phyloP scores from a whole-genome alignment of 2,797 vertebrate genomes.

The Esox masquinongy region DNA sequence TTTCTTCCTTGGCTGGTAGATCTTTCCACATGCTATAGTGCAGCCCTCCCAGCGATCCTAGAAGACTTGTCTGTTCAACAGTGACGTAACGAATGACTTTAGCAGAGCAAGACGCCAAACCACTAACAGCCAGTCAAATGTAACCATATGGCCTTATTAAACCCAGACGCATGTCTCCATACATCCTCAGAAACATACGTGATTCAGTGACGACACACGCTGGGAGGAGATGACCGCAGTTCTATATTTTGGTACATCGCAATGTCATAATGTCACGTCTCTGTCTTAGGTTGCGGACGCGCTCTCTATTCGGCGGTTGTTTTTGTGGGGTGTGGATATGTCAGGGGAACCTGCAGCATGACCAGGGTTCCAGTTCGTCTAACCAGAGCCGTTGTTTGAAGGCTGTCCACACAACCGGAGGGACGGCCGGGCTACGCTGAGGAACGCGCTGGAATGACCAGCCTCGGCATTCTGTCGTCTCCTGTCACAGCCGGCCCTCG shows the following conservation, averaged over 20 bases:
- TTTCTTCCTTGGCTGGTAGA: slow-evolving; percentile 58
- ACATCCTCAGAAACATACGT: slow-evolving; percentile 49
- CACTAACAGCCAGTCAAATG: slow-evolving; percentile 68
- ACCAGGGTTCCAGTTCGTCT: slow-evolving; percentile 46
- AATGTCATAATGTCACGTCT: neutral
- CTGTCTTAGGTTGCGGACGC: neutral
- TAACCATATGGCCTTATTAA: slow-evolving; percentile 72
- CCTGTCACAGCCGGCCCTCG: slow-evolving; percentile 50
- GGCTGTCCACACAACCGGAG: no score
- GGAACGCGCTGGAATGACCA: slow-evolving; percentile 48
- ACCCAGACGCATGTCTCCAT: slow-evolving; percentile 64
- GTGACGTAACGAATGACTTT: slow-evolving; percentile 81
- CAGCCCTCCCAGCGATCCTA: slow-evolving; percentile 64
- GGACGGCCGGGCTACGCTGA: neutral
- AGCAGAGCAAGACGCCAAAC: slow-evolving; percentile 69
- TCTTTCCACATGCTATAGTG: slow-evolving; percentile 62
- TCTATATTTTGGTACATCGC: slow-evolving; percentile 10
- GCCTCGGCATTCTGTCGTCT: slow-evolving; percentile 49
- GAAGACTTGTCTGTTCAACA: slow-evolving; percentile 68
- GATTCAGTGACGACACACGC: slow-evolving; percentile 35
- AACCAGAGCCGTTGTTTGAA: slow-evolving; percentile 60
- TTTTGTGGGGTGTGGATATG: neutral
- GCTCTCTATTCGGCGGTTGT: neutral
- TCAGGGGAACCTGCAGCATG: slow-evolving; percentile 21
- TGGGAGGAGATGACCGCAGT: slow-evolving; percentile 30